A percentile compares a stretch with the other conserved stretches of the same genome.
These are phyloP conservation scores for Drosophila trapezifrons DNA, from an alignment of 1,140 invertebrate species.

Conservation along the genomic window DNA sequence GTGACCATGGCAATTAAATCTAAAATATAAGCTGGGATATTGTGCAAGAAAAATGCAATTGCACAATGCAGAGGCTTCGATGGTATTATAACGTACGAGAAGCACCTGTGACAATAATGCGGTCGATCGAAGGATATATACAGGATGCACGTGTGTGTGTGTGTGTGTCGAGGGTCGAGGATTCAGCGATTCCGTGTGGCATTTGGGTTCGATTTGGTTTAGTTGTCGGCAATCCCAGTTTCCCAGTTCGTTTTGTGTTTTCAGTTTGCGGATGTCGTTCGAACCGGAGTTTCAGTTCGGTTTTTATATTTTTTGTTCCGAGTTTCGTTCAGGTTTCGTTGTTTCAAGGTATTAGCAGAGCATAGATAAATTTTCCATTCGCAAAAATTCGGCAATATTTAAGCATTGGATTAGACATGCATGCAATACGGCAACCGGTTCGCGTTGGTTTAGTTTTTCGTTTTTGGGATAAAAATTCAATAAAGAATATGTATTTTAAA, in stretches of 20 bases:
- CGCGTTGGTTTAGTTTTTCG: constrained; percentile 8
- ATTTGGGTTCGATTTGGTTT: constrained; percentile 62
- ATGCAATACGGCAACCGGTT: constrained; percentile 54
- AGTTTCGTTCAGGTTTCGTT: constrained; percentile 62
- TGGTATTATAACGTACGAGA: constrained; percentile 84
- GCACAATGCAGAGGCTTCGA: constrained; percentile 84
- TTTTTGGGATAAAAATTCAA: constrained; percentile 42
- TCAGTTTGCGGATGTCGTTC: constrained; percentile 33
- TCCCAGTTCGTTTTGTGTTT: constrained; percentile 40
- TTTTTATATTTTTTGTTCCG: constrained; percentile 32
- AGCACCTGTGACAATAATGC: constrained; percentile 84
- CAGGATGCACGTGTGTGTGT: neutral
- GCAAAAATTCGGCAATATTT: constrained; percentile 68
- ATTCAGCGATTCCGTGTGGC: constrained; percentile 48
- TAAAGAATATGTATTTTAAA: constrained; percentile 57
- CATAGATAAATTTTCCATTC: constrained; percentile 71
- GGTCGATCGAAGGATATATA: constrained; percentile 52
- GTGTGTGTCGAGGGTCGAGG: constrained; percentile 27
- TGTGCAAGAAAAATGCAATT: constrained; percentile 85
- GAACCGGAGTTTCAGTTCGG: constrained; percentile 18
- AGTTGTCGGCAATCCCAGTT: constrained; percentile 41
- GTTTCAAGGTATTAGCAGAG: constrained; percentile 73
- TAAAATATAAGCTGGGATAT: constrained; percentile 86
- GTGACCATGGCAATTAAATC: constrained; percentile 85
- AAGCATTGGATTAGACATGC: constrained; percentile 76